Evolutionary conservation across 2,113 vertebrate species (phyloP).

Genomic region (Sinosuthora webbiana): DNA sequence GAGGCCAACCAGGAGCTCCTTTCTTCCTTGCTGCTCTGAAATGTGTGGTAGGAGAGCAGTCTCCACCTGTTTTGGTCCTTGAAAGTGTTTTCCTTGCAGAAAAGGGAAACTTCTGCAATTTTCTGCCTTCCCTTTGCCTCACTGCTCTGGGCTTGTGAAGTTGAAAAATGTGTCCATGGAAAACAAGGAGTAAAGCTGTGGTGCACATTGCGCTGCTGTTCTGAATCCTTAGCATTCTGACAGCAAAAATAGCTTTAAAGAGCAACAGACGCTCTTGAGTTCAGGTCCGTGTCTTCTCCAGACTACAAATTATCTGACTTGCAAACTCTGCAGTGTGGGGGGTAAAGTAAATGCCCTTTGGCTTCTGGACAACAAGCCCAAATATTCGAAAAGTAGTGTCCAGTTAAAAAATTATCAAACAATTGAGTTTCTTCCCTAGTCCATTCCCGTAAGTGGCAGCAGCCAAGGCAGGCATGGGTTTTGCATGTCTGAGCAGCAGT

Average conservation of each 20-base stretch:
- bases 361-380: not conserved
- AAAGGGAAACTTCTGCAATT: not conserved
- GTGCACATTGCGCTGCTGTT: not conserved
- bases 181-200: not conserved
- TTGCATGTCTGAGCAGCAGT: not conserved
- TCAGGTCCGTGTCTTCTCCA: not conserved
- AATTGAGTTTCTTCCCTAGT: not conserved
- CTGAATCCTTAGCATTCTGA: not conserved
- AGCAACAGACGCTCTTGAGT: not conserved
- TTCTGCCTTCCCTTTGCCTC: not conserved
- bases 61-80: not conserved
- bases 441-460: not conserved
- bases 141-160: not conserved
- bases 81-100: not conserved
- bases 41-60: not conserved
- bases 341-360: not conserved
- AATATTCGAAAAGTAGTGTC: not conserved
- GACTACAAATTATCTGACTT: not conserved
- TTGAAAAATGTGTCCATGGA: not conserved
- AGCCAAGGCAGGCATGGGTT: not conserved
- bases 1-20: not conserved
- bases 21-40: not conserved
- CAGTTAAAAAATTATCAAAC: not conserved
- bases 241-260: not conserved
- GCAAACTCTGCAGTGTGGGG: not conserved